Evolutionary conservation across 1,140 invertebrate species (phyloP).

Genomic region (Drosophila bocqueti): DNA sequence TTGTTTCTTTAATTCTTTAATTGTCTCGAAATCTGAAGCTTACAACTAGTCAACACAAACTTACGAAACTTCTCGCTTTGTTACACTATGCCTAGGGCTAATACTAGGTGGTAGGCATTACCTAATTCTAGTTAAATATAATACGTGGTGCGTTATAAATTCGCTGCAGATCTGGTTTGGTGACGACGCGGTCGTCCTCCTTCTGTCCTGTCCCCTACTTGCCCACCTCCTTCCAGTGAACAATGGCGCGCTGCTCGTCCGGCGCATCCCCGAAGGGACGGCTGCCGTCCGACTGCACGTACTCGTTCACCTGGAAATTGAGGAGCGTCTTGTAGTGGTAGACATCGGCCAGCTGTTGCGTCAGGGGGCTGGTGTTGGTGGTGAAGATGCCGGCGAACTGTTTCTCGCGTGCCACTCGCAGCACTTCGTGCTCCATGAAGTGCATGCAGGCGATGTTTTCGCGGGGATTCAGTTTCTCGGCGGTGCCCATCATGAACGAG

Average conservation of each 20-base stretch:
- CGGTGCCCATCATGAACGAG: constrained; percentile 94
- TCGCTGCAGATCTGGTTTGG: constrained; percentile 51
- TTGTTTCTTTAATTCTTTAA: constrained; percentile 77
- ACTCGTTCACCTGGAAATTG: constrained; percentile 93
- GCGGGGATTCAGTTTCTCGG: constrained; percentile 87
- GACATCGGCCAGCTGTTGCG: constrained; percentile 93
- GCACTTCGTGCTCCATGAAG: constrained; percentile 91
- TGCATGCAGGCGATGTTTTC: constrained; percentile 92
- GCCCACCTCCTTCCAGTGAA: constrained; percentile 89
- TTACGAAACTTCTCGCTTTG: constrained; percentile 61
- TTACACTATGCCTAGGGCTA: constrained; percentile 68
- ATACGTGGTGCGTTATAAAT: constrained; percentile 72
- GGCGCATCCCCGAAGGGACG: constrained; percentile 90
- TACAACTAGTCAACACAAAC: constrained; percentile 80
- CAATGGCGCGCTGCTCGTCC: constrained; percentile 90
- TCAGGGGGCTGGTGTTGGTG: constrained; percentile 93
- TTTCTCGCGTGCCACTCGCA: constrained; percentile 88
- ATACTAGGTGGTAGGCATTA: constrained; percentile 60
- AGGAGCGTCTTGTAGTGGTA: constrained; percentile 91
- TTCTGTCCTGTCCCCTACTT: constrained; percentile 42
- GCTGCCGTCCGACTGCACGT: constrained; percentile 89
- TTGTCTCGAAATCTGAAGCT: constrained; percentile 66
- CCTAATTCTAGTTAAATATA: constrained; percentile 62
- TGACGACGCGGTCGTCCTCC: neutral
- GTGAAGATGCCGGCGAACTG: constrained; percentile 92